Conservation (phyloP, 2,113 vertebrate species). For the Pseudorasbora parva region DNA sequence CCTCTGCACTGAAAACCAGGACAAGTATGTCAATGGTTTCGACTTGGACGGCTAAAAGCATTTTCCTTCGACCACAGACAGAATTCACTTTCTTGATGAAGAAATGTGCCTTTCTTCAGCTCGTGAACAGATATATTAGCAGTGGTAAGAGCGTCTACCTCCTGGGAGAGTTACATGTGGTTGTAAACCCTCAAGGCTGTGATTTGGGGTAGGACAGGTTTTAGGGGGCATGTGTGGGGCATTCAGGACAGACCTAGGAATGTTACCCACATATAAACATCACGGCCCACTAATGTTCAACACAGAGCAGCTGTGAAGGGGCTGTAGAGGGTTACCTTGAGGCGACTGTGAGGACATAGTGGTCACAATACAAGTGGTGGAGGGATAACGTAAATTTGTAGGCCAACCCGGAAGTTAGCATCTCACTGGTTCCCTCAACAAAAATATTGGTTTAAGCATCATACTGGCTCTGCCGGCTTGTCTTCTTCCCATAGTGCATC, state of each 20-base stretch:
- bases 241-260: slow-evolving; percentile 2
- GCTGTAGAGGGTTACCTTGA: background rate
- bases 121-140: slow-evolving; percentile 1
- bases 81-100: background rate
- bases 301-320: slow-evolving; percentile 16
- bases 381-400: too few species aligned
- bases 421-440: too few species aligned
- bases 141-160: background rate
- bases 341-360: background rate
- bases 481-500: too few species aligned
- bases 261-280: slow-evolving; percentile 35
- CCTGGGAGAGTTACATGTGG: background rate
- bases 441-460: too few species aligned
- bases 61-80: slow-evolving; percentile 13
- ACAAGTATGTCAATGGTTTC: background rate
- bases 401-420: too few species aligned
- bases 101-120: background rate
- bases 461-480: too few species aligned
- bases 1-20: background rate
- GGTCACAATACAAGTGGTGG: background rate
- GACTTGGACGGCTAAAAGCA: background rate
- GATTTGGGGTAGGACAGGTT: slow-evolving; percentile 28
- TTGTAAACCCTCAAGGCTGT: slow-evolving; percentile 5
- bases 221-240: slow-evolving; percentile 24
- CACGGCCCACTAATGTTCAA: slow-evolving; percentile 1